Evolutionary conservation across 2,888 invertebrate genomes (phyloP).

Genomic region (Aleiodes alternator): DNA sequence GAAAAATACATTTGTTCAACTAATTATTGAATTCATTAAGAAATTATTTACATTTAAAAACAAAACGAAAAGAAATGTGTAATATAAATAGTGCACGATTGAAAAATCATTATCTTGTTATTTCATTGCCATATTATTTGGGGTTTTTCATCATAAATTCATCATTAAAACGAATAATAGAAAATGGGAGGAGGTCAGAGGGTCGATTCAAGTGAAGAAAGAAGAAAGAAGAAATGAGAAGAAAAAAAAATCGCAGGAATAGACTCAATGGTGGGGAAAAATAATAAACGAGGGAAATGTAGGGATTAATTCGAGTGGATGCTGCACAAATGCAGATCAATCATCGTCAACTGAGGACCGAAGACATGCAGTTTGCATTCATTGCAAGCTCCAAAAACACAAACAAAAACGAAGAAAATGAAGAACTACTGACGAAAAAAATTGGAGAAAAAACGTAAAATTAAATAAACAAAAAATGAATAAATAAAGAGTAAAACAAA

Average conservation of each 20-base stretch:
- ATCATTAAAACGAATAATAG: not conserved
- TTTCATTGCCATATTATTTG: slow-evolving; percentile 6
- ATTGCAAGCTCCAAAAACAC: not conserved
- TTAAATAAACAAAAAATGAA: slow-evolving; percentile 20
- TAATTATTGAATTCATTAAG: slow-evolving; percentile 4
- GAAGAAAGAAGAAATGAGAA: no score
- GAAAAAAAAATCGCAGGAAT: no score
- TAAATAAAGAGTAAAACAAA: not conserved
- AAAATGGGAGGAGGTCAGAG: slow-evolving; percentile 5
- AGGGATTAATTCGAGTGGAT: slow-evolving; percentile 16
- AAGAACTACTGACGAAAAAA: not conserved
- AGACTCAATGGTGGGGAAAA: not conserved
- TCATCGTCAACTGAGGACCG: not conserved
- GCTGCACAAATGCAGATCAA: not conserved
- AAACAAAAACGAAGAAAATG: slow-evolving; percentile 34
- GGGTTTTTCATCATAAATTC: slow-evolving; percentile 6
- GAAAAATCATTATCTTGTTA: slow-evolving; percentile 12
- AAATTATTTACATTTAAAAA: slow-evolving; percentile 3
- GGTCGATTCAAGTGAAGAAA: no score
- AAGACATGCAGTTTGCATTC: not conserved
- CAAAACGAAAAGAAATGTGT: not conserved
- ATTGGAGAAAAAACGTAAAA: slow-evolving; percentile 8
- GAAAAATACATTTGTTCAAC: slow-evolving; percentile 12
- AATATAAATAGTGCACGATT: slow-evolving; percentile 7
- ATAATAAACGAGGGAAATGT: not conserved